Base-by-base conservation (phyloP, 92 coral and sea anemone species). In the Meandrina meandrites region DNA sequence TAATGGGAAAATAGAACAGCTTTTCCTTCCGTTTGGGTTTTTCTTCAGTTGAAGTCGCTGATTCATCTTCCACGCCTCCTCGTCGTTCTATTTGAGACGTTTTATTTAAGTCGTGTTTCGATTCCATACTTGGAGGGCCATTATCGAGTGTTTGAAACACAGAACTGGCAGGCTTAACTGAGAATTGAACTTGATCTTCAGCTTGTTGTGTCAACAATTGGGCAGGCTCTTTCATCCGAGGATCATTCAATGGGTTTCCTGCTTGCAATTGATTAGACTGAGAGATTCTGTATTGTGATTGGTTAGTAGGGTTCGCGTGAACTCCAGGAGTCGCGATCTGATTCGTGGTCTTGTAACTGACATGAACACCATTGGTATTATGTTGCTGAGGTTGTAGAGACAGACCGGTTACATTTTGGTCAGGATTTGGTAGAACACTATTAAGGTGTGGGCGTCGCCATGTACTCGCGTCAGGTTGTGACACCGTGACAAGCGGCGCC, bases 1-100 rank as follows among this genome's bases (percentile, higher is more conserved):
- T 93, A 56, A 93, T 91, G 22, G 96, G 96, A 79, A 93, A 93
- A 76, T 91, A 93, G 87, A 91, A 93, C 40, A 93, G 35, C 15
- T 80, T 92, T 60, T 93, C 96, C 48, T 75, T 86, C n/a, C 69
- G 72, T 6, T 22, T 28, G 13, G 62, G 35, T 28, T 34, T 71
- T 35, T 48, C 68, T 50, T 37, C 57, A 7, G 82, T 17, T 45
- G 3, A 68, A 70, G 28, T 11, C 40, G 19, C 35, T 22, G 18
- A 1, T 62, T 24, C 64, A 50, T 68, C 76, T 32, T 7, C 58
- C 37, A n/a, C 28, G 11, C 21, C 54, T 27, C 58, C 54, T 40
- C 58, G 1, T 75, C 22, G 82, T 86, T 62, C 76, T 21, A 42
- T 28, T 28, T 30, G 70, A 32, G 56, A 36, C 30, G 80, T 84